These are phyloP conservation scores for Ispidina lecontei DNA, from an alignment of 2,797 vertebrate genomes.

Conservation along the genomic window DNA sequence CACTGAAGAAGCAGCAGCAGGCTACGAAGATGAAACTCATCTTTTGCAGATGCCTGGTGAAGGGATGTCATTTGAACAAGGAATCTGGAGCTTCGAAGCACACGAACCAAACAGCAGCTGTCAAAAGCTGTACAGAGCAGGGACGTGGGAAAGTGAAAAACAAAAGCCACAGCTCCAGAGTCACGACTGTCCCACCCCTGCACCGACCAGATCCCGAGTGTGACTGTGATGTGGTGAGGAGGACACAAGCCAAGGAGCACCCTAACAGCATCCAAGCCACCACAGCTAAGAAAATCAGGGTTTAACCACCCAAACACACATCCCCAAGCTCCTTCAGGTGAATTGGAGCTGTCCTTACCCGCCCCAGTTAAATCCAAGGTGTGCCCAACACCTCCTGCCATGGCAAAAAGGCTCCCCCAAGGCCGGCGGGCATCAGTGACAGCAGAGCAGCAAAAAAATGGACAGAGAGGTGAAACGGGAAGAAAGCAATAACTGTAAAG, in stretches of 20 bases:
- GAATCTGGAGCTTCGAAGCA: not conserved
- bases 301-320: not conserved
- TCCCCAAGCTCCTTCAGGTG: not conserved
- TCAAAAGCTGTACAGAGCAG: not conserved
- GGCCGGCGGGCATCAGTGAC: rapidly evolving
- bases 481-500: not conserved
- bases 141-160: not conserved
- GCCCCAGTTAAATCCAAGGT: not conserved
- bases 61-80: slow-evolving; percentile 25
- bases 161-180: not conserved
- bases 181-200: not conserved
- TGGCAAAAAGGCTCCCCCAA: rapidly evolving
- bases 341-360: not conserved
- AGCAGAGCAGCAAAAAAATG: not conserved
- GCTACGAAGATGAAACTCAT: slow-evolving; percentile 12
- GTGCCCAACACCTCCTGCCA: not conserved
- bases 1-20: slow-evolving; percentile 52
- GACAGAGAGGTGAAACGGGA: not conserved
- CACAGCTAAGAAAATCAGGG: rapidly evolving
- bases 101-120: slow-evolving; percentile 19
- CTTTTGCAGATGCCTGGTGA: slow-evolving; percentile 3
- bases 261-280: not conserved
- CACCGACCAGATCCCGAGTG: not conserved
- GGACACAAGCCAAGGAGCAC: rapidly evolving
- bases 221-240: rapidly evolving